A percentile compares a stretch with the other conserved stretches of the same genome.
phyloP scores from a whole-genome alignment of 2,888 invertebrate genomes.

The Cantharis rustica region DNA sequence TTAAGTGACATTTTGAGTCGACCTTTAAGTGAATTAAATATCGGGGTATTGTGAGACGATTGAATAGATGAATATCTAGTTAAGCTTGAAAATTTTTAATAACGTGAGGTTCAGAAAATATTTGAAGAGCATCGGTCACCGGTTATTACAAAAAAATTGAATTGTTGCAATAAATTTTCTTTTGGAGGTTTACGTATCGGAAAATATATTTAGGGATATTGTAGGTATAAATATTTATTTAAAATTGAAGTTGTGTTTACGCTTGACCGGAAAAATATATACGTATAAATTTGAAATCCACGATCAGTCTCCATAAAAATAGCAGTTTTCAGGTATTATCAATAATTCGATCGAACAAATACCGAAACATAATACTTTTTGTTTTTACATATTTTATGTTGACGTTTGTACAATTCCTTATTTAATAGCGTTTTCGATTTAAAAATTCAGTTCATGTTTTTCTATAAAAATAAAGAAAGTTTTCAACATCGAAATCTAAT shows the following conservation, averaged over 20 bases:
- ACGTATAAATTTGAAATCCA: conserved; percentile 18
- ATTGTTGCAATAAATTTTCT: conserved; percentile 26
- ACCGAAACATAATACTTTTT: conserved; percentile 15
- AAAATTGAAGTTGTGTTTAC: conserved; percentile 29
- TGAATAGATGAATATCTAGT: not conserved
- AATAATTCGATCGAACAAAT: conserved; percentile 39
- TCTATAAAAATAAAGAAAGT: not conserved
- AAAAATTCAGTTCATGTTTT: not conserved
- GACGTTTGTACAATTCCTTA: not conserved
- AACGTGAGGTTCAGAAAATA: not conserved
- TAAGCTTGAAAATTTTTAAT: not conserved
- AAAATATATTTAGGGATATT: conserved; percentile 24
- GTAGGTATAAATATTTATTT: conserved; percentile 34
- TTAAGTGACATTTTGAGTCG: conserved; percentile 15
- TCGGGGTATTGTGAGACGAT: not conserved
- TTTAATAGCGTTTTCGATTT: not conserved
- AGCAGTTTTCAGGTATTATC: conserved; percentile 42
- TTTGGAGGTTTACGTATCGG: conserved; percentile 17
- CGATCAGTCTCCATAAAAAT: conserved; percentile 37
- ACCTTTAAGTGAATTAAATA: conserved; percentile 10
- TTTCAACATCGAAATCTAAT: not conserved
- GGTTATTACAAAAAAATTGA: conserved; percentile 22
- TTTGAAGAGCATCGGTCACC: not conserved
- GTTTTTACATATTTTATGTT: conserved; percentile 17
- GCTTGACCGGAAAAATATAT: conserved; percentile 30